phyloP scores from a whole-genome alignment of 1,140 invertebrate species.

The Rhopalosiphum padi region DNA sequence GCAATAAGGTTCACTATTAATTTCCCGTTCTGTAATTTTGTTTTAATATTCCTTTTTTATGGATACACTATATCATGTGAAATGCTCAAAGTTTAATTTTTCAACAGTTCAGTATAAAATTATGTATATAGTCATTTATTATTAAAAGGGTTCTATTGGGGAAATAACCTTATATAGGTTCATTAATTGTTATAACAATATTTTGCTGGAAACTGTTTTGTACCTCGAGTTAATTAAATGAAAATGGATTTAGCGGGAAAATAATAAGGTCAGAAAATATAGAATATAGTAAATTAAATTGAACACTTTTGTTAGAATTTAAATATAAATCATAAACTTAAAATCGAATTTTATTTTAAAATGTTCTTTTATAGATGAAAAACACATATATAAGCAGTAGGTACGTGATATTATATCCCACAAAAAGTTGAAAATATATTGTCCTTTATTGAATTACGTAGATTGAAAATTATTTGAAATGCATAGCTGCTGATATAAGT shows the following conservation, averaged over 20 bases:
- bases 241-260: background rate
- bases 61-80: background rate
- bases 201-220: background rate
- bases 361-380: background rate
- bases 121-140: background rate
- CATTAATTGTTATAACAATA: background rate
- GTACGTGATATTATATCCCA: background rate
- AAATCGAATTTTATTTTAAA: background rate
- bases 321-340: background rate
- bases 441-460: background rate
- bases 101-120: background rate
- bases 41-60: background rate
- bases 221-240: background rate
- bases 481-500: background rate
- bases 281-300: background rate
- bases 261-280: background rate
- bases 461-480: background rate
- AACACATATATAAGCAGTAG: no score
- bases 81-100: constrained; percentile 17
- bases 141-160: background rate
- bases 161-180: background rate
- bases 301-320: background rate
- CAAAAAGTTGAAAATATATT: background rate
- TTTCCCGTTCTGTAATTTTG: background rate
- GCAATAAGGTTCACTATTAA: background rate